phyloP scores from a whole-genome alignment of 1,140 invertebrate species.

The Subanguina moxae region DNA sequence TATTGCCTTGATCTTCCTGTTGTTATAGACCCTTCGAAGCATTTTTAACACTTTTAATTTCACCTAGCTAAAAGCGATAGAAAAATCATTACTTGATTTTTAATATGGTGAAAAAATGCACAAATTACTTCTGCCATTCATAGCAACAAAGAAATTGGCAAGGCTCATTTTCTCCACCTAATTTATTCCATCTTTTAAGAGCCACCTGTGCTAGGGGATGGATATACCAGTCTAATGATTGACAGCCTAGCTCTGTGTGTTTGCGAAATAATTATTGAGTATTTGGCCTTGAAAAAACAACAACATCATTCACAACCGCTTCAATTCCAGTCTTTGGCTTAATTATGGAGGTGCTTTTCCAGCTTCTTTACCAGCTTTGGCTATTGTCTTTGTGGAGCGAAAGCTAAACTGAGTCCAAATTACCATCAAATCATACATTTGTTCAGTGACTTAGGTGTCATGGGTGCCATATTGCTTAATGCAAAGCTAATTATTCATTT shows the following conservation, averaged over 20 bases:
- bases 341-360: not conserved
- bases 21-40: too few species aligned
- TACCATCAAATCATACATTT: too few species aligned
- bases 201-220: not conserved
- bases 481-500: too few species aligned
- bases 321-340: constrained; percentile 1
- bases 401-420: too few species aligned
- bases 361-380: not conserved
- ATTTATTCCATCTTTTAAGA: too few species aligned
- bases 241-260: not conserved
- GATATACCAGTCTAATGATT: not conserved
- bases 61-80: too few species aligned
- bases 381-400: too few species aligned
- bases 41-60: too few species aligned
- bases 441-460: too few species aligned
- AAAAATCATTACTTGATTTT: not conserved
- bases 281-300: not conserved
- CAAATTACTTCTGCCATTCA: not conserved
- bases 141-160: not conserved
- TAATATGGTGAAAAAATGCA: not conserved
- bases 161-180: too few species aligned
- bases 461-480: too few species aligned
- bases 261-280: not conserved
- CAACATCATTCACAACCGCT: not conserved
- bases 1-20: too few species aligned